Base-by-base conservation (phyloP, 2,888 invertebrate species). In the Caenorhabditis sp. region DNA sequence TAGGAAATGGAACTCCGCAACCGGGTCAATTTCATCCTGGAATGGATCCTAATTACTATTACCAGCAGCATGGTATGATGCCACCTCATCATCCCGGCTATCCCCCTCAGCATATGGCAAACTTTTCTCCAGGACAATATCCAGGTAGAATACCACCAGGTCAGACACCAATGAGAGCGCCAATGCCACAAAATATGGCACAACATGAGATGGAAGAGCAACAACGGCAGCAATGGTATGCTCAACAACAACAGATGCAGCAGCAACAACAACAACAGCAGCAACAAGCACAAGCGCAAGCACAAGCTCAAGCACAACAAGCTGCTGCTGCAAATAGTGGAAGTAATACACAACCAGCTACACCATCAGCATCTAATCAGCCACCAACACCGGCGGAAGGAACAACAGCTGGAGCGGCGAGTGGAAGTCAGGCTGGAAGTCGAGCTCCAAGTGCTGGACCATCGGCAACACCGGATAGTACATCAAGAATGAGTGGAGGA, bases 361-460 rank as follows among this genome's bases (percentile, higher is more conserved):
- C 79, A 3, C 79, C 79, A n/a, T 73, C 75, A 4, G 76, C 78
- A 14, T 79, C 80, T 1, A 76, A 77, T 52, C 76, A 80, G 59
- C 79, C 79, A 4, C 72, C 70, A 20, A 80, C 79, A 12, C 79
- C 79, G 1, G 71, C 77, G 21, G 58, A 63, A 1, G 49, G 43
- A 12, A 23, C 59, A 23, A 70, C 61, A n/a, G 49, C 70, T 1
- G 8, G 17, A 27, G n/a, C 26, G 26, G 12, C 14, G 70, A 50
- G n/a, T 0, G 26, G 63, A 25, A 71, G 70, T 54, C 77, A 74
- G 56, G 62, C 76, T 14, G 76, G 76, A 27, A 80, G 80, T 61
- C 60, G 81, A 12, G 81, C 81, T 7, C 81, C 81, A 3, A 73
- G 73, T 53, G 70, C 64, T 8, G 81, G 81, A n/a, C 81, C 81